Percentiles rank a stretch among this genome's conserved stretches.
Evolutionary conservation across 2,797 vertebrate genomes (phyloP).

Genomic region (Poeciliopsis paucimaculata): DNA sequence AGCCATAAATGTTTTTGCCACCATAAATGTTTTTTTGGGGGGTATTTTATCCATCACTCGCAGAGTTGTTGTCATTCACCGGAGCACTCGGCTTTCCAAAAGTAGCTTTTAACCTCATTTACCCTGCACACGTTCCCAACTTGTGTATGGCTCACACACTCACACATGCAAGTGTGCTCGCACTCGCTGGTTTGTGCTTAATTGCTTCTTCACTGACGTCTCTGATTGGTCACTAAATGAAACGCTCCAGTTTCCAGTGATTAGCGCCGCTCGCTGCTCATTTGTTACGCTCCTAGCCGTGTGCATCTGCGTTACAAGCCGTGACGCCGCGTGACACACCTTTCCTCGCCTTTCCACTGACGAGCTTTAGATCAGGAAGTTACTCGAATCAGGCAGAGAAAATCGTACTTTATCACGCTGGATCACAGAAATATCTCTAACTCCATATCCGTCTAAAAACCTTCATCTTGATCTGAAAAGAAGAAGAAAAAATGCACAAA

Average conservation of each 20-base stretch:
- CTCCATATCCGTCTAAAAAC: background rate
- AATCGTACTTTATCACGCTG: background rate
- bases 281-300: conserved; percentile 27
- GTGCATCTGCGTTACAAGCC: conserved; percentile 1
- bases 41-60: conserved; percentile 28
- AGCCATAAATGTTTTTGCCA: background rate
- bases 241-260: conserved; percentile 42
- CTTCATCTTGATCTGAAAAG: too few relatives aligned
- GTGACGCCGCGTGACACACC: conserved; percentile 1
- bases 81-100: conserved; percentile 63
- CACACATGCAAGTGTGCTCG: conserved; percentile 2
- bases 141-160: background rate
- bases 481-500: background rate
- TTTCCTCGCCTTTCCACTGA: background rate
- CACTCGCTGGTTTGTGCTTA: conserved; percentile 45
- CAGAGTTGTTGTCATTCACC: conserved; percentile 52
- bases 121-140: conserved; percentile 8
- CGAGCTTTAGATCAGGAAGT: background rate
- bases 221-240: conserved; percentile 63
- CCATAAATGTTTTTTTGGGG: conserved; percentile 17
- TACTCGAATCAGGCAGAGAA: background rate
- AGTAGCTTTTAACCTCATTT: conserved; percentile 65
- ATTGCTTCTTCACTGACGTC: conserved; percentile 60
- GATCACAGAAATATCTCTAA: conserved; percentile 14
- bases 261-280: conserved; percentile 35